Percentiles rank a stretch among this genome's conserved stretches.
phyloP scores from a whole-genome alignment of 2,113 vertebrate genomes.

The Mungos mungo region DNA sequence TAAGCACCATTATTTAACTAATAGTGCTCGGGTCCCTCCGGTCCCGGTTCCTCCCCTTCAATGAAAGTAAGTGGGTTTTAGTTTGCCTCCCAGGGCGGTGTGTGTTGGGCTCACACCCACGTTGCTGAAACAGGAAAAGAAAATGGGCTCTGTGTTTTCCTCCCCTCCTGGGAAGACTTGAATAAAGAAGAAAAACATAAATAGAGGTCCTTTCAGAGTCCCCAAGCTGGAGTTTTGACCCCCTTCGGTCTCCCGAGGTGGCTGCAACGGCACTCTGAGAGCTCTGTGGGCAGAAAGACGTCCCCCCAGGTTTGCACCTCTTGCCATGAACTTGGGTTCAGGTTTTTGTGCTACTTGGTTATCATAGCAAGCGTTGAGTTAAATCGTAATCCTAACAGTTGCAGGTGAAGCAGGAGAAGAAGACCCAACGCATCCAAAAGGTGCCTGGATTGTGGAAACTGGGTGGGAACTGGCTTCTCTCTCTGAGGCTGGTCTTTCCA shows the following conservation, averaged over 20 bases:
- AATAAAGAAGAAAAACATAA: conserved; percentile 51
- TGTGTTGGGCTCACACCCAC: conserved; percentile 58
- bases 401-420: neutral
- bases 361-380: neutral
- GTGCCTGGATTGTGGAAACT: accelerated
- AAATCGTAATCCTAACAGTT: neutral
- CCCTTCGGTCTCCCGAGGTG: neutral
- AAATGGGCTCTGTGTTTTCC: neutral
- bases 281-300: neutral
- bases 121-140: neutral
- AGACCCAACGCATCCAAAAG: neutral
- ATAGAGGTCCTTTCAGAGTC: conserved; percentile 50
- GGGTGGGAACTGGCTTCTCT: neutral
- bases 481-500: neutral
- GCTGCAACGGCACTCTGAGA: accelerated
- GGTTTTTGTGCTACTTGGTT: neutral
- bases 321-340: neutral
- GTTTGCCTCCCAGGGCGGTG: conserved; percentile 16
- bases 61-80: conserved; percentile 55
- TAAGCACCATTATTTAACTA: conserved; percentile 86
- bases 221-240: neutral
- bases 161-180: neutral
- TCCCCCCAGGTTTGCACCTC: neutral
- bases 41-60: conserved; percentile 33
- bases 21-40: conserved; percentile 71